Evolutionary conservation across 2,113 vertebrate genomes (phyloP).

Genomic region (Esox niger): DNA sequence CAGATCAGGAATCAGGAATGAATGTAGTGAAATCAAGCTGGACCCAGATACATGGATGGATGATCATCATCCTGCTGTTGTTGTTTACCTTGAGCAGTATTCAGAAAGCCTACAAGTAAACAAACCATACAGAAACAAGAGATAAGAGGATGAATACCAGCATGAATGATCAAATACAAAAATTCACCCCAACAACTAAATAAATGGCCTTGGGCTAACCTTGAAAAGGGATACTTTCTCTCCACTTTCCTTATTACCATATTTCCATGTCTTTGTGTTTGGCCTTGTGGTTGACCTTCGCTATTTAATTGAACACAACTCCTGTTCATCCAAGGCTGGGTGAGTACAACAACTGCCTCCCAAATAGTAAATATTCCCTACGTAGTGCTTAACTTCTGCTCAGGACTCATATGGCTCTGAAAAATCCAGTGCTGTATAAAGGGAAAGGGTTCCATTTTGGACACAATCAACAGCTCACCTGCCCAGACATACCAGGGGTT

Average conservation of each 20-base stretch:
- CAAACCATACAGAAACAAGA: neutral
- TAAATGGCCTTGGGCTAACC: neutral
- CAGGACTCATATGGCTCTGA: no score
- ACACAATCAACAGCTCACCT: neutral
- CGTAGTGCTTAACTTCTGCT: no score
- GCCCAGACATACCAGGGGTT: neutral
- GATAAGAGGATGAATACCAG: slow-evolving; percentile 5
- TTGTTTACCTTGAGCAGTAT: neutral
- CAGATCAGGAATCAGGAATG: no score
- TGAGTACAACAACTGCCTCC: no score
- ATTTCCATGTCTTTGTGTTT: neutral
- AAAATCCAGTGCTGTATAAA: no score
- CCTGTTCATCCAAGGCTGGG: no score
- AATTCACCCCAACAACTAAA: neutral
- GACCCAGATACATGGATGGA: neutral
- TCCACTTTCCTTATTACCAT: no score
- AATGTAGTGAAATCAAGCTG: no score
- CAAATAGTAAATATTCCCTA: no score
- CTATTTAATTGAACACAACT: slow-evolving; percentile 12
- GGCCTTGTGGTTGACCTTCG: slow-evolving; percentile 16
- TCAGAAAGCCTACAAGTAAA: neutral
- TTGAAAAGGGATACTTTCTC: neutral
- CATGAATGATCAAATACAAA: slow-evolving; percentile 7
- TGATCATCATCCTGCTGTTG: neutral
- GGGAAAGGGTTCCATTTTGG: no score